Base-by-base conservation (phyloP, 2,888 invertebrate genomes). In the Philereme transversata region DNA sequence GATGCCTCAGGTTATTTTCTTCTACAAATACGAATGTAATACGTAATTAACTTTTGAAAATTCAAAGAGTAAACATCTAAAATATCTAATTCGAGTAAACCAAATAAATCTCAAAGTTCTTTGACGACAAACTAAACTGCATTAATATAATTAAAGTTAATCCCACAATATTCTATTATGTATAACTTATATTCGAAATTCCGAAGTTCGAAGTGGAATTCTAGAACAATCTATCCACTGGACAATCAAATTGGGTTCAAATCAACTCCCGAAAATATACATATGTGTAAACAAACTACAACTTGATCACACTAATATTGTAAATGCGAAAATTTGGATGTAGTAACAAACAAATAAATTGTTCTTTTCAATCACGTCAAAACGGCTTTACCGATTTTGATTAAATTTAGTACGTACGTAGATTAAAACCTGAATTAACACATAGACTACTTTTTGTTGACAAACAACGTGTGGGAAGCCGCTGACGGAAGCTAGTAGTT, bases 111-210 rank as follows among this genome's bases (percentile, higher is more conserved):
- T 8, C 22, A 47, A 50, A 8, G 43, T 43, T 40, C 43, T 51
- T 51, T 47, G 40, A 41, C 9, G 41, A 34, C 51, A 51, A 49
- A 52, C 44, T 38, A 11, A 22, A 35, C 61, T 44, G 47, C 50
- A 60, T 44, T 61, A 41, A 49, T 52, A 51, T 40, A 49, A 59
- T 36, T 63, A 47, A 62, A 59, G 48, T 40, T 49, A 49, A 52
- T 51, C 44, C 11, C 51, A 36, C 45, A 48, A 62, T 57, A 59
- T 59, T 59, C 22, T 49, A 52, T 56, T 56, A 46, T 52, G 9
- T 45, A 40, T 59, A 56, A 62, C 52, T 59, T 58, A 48, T 52
- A 56, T 59, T 34, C 40, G 36, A 63, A 56, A 59, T 56, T 40
- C n/a, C 40, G 4, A 36, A 51, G 55, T 46, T 62, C 58, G 55